Conservation (phyloP, 30 jellyfish, hydroid and myxozoan genomes). For the Turritopsis rubra region DNA sequence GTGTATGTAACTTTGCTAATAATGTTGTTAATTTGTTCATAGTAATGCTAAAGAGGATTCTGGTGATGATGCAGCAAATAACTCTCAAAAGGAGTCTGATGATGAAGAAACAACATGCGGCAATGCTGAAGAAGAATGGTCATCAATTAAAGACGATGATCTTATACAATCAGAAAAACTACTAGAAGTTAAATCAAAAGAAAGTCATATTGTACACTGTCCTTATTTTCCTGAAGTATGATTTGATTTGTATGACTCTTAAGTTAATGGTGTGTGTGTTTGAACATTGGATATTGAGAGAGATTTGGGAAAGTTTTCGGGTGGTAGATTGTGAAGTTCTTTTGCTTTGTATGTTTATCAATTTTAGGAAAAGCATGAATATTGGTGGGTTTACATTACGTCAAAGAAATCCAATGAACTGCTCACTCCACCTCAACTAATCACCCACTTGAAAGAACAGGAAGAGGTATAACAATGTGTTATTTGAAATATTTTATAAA, state of each 20-base stretch:
- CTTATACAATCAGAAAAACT: slow-evolving; percentile 85
- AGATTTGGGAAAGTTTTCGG: neutral
- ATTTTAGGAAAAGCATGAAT: slow-evolving; percentile 81
- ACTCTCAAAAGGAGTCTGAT: slow-evolving; percentile 53
- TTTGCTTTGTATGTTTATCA: neutral
- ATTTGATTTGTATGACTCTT: neutral
- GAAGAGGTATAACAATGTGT: slow-evolving; percentile 51
- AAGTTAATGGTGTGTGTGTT: too few species aligned
- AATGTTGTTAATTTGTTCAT: too few species aligned
- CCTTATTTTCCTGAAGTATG: slow-evolving; percentile 85
- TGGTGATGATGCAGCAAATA: slow-evolving; percentile 55
- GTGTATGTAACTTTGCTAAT: too few species aligned
- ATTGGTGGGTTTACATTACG: slow-evolving; percentile 95
- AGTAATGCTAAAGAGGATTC: slow-evolving; percentile 47
- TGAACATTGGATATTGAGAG: too few species aligned
- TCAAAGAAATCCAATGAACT: slow-evolving; percentile 49
- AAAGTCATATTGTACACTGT: slow-evolving; percentile 88
- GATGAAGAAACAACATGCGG: slow-evolving; percentile 39
- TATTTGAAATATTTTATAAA: neutral
- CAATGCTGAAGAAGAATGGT: slow-evolving; percentile 91
- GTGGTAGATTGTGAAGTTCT: neutral
- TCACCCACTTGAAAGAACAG: slow-evolving; percentile 64
- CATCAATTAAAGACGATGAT: slow-evolving; percentile 85
- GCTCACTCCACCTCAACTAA: slow-evolving; percentile 77
- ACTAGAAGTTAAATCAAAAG: slow-evolving; percentile 74